phyloP scores from a whole-genome alignment of 2,113 vertebrate genomes.

The Thamnaconus septentrionalis region DNA sequence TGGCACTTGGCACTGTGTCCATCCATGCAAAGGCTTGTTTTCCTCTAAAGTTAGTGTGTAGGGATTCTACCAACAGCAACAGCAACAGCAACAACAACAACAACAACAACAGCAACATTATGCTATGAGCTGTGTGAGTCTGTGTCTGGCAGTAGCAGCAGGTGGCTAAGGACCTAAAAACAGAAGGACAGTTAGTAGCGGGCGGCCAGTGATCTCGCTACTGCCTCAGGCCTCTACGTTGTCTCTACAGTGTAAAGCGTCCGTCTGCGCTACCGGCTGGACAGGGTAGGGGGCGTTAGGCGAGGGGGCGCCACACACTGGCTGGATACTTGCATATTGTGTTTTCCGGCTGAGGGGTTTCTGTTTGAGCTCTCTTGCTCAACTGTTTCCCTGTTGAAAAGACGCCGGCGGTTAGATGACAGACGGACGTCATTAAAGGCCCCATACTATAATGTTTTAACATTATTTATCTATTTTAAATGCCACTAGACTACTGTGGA shows the following conservation, averaged over 20 bases:
- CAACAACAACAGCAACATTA: no score
- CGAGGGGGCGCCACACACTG: slow-evolving; percentile 38
- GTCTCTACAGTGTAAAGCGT: slow-evolving; percentile 38
- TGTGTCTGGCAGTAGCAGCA: no score
- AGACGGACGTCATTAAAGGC: slow-evolving; percentile 4
- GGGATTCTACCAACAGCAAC: slow-evolving; percentile 5
- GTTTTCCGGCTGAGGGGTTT: slow-evolving; percentile 84
- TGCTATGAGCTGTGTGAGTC: no score
- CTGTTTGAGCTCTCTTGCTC: slow-evolving; percentile 92
- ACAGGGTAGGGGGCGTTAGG: slow-evolving; percentile 41
- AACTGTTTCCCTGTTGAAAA: slow-evolving; percentile 89
- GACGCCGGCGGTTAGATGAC: slow-evolving; percentile 76
- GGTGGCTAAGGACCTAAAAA: slow-evolving; percentile 4
- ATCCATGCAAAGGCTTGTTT: background rate
- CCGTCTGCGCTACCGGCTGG: slow-evolving; percentile 58
- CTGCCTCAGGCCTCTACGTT: background rate
- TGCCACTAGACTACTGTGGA: no score
- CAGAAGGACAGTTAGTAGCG: slow-evolving; percentile 39
- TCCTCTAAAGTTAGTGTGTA: slow-evolving; percentile 42
- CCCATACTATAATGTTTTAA: no score
- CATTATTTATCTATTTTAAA: no score
- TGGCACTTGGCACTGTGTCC: no score
- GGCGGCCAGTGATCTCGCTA: slow-evolving; percentile 8
- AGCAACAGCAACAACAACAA: background rate
- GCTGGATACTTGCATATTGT: slow-evolving; percentile 90